These are phyloP conservation scores for Calidris pygmaea DNA, from an alignment of 2,113 vertebrate species.

Conservation along the genomic window DNA sequence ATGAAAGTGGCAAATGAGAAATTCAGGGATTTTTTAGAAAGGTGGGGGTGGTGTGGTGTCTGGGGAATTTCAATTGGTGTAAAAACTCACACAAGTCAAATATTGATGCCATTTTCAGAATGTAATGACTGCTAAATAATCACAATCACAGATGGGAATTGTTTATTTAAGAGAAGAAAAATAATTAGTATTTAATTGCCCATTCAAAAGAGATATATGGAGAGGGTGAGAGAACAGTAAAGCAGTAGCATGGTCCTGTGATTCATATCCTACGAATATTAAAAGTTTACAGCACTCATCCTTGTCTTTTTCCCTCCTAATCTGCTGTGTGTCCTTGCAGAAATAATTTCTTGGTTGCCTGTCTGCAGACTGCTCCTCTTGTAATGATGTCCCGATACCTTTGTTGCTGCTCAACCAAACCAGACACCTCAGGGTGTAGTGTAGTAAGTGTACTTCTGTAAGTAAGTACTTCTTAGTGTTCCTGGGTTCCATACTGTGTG, in stretches of 20 bases:
- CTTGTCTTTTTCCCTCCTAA: background rate
- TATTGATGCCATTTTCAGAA: background rate
- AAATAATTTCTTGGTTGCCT: background rate
- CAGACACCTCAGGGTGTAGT: background rate
- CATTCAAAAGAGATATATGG: background rate
- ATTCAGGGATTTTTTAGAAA: background rate
- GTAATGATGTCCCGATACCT: accelerated
- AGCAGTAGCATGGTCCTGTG: background rate
- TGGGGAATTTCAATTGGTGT: background rate
- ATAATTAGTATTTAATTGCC: background rate
- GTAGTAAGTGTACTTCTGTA: background rate
- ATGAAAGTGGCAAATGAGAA: background rate
- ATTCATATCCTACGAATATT: accelerated
- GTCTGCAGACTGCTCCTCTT: background rate
- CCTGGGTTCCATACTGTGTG: background rate
- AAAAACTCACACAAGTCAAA: background rate
- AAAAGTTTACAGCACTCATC: background rate
- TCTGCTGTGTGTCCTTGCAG: background rate
- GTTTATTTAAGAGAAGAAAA: background rate
- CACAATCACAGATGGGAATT: background rate
- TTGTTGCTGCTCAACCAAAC: background rate
- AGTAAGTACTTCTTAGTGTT: background rate
- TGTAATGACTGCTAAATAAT: background rate
- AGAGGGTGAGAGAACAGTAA: accelerated
- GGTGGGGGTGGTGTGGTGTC: too few relatives aligned